Evolutionary conservation across 2,797 vertebrate genomes (phyloP).

Genomic region (Lophius americanus): DNA sequence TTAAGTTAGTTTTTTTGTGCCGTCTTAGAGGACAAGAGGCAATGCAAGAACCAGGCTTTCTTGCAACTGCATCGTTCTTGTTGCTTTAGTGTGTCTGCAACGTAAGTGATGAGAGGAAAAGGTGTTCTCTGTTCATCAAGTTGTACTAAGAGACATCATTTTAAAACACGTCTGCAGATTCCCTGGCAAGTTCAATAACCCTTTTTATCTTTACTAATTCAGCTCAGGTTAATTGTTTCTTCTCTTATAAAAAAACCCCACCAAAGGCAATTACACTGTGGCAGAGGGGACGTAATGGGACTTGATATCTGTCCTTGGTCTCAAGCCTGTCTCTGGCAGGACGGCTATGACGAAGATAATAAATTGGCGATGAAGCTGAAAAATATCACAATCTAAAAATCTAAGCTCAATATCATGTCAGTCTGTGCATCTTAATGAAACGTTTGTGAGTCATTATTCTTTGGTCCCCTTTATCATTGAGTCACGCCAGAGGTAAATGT

Average conservation of each 20-base stretch:
- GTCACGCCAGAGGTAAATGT: constrained; percentile 30
- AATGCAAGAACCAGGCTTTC: too few species aligned
- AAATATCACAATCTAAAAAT: constrained; percentile 39
- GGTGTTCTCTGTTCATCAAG: too few species aligned
- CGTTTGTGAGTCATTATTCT: constrained; percentile 49
- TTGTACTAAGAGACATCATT: not conserved
- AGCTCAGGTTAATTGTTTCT: constrained; percentile 10
- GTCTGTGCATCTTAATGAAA: constrained; percentile 59
- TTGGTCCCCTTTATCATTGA: constrained; percentile 46
- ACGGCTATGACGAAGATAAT: constrained; percentile 26
- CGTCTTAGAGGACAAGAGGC: too few species aligned
- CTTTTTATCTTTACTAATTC: constrained; percentile 11
- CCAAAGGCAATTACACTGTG: not conserved
- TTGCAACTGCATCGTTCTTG: too few species aligned
- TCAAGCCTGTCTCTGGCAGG: constrained; percentile 26
- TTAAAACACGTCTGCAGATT: not conserved
- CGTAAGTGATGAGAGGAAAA: too few species aligned
- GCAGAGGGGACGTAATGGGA: constrained; percentile 33
- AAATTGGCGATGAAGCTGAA: constrained; percentile 43
- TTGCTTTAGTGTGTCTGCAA: too few species aligned
- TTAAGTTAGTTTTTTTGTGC: too few species aligned
- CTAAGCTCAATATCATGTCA: constrained; percentile 33
- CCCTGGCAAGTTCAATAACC: not conserved
- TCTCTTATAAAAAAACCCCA: constrained; percentile 16
- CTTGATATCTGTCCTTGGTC: constrained; percentile 31